Percentiles rank a stretch among this genome's conserved stretches.
phyloP scores from a whole-genome alignment of 2,113 vertebrate genomes.

The Xenopus borealis region DNA sequence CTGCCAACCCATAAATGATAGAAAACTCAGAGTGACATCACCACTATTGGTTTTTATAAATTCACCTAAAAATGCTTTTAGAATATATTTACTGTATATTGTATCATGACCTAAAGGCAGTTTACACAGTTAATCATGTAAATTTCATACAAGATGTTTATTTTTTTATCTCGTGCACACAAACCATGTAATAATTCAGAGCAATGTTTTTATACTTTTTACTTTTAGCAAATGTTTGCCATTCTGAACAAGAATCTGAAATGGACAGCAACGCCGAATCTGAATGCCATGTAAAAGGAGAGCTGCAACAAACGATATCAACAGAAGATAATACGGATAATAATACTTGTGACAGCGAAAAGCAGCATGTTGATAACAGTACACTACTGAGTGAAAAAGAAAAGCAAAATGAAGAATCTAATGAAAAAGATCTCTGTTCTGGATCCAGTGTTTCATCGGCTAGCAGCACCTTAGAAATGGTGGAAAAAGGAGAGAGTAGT shows the following conservation, averaged over 20 bases:
- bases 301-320: constrained; percentile 52
- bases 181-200: too few species aligned
- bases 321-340: constrained; percentile 42
- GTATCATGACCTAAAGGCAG: too few species aligned
- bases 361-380: constrained; percentile 77
- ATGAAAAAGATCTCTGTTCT: constrained; percentile 97
- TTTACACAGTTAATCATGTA: too few species aligned
- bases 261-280: not conserved
- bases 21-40: too few species aligned
- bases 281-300: constrained; percentile 51
- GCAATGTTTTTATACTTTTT: not conserved
- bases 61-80: too few species aligned
- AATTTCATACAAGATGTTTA: too few species aligned
- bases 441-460: constrained; percentile 96
- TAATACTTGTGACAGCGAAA: constrained; percentile 56
- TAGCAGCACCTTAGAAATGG: constrained; percentile 95
- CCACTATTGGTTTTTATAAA: too few species aligned
- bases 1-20: too few species aligned
- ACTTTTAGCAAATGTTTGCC: constrained; percentile 63
- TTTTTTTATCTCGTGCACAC: too few species aligned
- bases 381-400: constrained; percentile 90
- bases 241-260: constrained; percentile 53
- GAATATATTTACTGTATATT: too few species aligned
- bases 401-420: constrained; percentile 92
- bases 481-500: constrained; percentile 87